Evolutionary conservation across 2,113 vertebrate genomes (phyloP).

Genomic region (Daubentonia madagascariensis): DNA sequence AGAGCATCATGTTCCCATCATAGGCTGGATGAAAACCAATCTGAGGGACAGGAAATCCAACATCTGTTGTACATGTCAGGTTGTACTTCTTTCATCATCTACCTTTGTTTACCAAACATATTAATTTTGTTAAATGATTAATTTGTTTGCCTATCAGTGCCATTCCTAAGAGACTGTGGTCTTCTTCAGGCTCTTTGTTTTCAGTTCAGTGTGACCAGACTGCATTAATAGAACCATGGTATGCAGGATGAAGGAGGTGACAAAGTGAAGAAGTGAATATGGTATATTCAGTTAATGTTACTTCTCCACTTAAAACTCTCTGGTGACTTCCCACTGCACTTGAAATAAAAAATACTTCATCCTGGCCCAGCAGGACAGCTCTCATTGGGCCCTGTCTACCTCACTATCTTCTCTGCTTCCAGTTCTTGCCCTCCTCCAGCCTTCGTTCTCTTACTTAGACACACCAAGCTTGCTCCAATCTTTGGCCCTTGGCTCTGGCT

Average conservation of each 20-base stretch:
- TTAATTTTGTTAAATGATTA: neutral
- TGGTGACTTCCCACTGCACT: neutral
- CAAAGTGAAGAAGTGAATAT: neutral
- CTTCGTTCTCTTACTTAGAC: neutral
- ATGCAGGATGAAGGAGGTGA: neutral
- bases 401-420: neutral
- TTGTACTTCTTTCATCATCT: neutral
- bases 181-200: neutral
- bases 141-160: neutral
- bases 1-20: neutral
- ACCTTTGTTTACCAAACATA: accelerated
- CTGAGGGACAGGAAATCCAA: accelerated
- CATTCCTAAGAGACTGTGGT: neutral
- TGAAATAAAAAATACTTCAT: neutral
- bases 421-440: neutral
- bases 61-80: neutral
- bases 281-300: neutral
- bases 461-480: too few species aligned
- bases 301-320: neutral
- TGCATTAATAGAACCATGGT: neutral
- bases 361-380: neutral
- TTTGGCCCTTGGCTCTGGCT: neutral
- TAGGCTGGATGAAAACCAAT: neutral
- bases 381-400: accelerated
- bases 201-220: neutral